These are phyloP conservation scores for Papilio helenus DNA, from an alignment of 1,140 invertebrate genomes.

Conservation along the genomic window DNA sequence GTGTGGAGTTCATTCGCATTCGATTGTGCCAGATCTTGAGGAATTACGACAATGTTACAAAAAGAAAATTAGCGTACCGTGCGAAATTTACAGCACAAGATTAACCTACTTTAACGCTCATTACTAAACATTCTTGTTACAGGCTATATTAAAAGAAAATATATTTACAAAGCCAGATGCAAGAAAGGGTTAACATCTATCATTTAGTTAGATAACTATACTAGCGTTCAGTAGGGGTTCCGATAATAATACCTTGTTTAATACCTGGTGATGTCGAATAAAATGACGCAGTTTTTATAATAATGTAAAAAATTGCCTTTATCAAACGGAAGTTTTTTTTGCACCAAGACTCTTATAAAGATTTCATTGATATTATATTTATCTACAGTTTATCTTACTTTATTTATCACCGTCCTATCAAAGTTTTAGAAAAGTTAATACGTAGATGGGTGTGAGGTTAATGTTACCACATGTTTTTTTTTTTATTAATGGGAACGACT, in stretches of 20 bases:
- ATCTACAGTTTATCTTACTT: neutral
- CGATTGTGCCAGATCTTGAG: constrained; percentile 28
- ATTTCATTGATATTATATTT: neutral
- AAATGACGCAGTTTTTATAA: neutral
- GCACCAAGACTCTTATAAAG: neutral
- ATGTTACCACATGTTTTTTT: too few species aligned
- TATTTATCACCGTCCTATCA: neutral
- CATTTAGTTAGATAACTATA: too few species aligned
- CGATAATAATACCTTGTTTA: too few species aligned
- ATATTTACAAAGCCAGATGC: neutral
- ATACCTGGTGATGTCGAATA: neutral
- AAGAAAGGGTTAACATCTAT: neutral
- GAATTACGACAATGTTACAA: constrained; percentile 21
- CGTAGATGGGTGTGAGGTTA: neutral
- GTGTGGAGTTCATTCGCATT: constrained; percentile 26
- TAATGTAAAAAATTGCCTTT: neutral
- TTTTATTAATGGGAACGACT: neutral
- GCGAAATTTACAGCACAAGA: neutral
- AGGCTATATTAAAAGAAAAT: neutral
- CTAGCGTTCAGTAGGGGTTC: too few species aligned
- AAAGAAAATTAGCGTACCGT: neutral
- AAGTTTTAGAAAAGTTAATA: neutral
- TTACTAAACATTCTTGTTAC: neutral
- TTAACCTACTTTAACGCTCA: neutral
- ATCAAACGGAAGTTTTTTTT: neutral